These are phyloP conservation scores for Ceriagrion tenellum DNA, from an alignment of 2,888 invertebrate genomes.

Conservation along the genomic window DNA sequence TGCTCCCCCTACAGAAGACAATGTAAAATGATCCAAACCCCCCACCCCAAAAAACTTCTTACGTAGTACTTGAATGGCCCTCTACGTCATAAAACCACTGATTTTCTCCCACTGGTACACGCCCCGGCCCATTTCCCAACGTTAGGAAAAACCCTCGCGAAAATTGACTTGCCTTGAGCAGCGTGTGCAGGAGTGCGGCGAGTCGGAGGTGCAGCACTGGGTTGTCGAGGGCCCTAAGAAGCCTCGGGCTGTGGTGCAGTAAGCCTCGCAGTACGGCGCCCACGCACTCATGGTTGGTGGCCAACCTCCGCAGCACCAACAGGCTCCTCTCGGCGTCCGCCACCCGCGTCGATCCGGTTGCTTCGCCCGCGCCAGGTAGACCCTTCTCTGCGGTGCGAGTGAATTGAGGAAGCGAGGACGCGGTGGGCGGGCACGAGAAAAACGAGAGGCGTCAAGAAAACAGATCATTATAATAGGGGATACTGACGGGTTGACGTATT, in stretches of 20 bases:
- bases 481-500: background rate
- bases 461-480: too few relatives aligned
- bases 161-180: slow-evolving; percentile 75
- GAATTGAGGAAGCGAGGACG: too few relatives aligned
- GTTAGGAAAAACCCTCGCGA: too few relatives aligned
- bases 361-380: slow-evolving; percentile 21
- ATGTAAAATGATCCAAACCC: too few relatives aligned
- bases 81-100: too few relatives aligned
- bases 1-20: too few relatives aligned
- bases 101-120: too few relatives aligned
- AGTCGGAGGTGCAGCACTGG: slow-evolving; percentile 77
- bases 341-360: slow-evolving; percentile 70
- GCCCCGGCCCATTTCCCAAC: too few relatives aligned
- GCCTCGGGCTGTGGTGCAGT: slow-evolving; percentile 76
- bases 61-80: too few relatives aligned
- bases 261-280: slow-evolving; percentile 79
- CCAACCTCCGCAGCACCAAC: slow-evolving; percentile 80
- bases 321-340: slow-evolving; percentile 78
- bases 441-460: background rate
- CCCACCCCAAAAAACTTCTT: too few relatives aligned
- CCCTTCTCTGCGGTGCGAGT: slow-evolving; percentile 31
- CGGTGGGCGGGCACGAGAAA: too few relatives aligned
- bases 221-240: slow-evolving; percentile 77
- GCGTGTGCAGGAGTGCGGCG: slow-evolving; percentile 78
- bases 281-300: slow-evolving; percentile 81